These are phyloP conservation scores for Steatornis caripensis DNA, from an alignment of 2,113 vertebrate species.

Conservation along the genomic window DNA sequence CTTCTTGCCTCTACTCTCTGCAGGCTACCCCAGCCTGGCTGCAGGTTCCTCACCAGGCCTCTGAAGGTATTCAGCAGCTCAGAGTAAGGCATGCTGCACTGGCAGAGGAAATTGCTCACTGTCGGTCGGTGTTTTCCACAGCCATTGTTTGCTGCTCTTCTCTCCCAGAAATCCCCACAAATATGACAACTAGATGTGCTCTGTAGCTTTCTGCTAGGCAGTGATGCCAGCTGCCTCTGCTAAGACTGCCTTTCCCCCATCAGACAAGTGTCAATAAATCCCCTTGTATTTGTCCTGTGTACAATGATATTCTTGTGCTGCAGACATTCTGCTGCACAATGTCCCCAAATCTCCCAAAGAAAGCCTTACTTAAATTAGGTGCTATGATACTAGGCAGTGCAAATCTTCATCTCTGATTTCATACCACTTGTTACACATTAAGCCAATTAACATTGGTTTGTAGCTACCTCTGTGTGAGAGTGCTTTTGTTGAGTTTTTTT, in stretches of 20 bases:
- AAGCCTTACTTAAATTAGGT: neutral
- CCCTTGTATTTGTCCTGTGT: conserved; percentile 36
- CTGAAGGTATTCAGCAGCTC: neutral
- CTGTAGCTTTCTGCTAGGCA: neutral
- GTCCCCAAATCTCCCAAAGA: neutral
- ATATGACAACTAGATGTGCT: neutral
- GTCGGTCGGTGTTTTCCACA: neutral
- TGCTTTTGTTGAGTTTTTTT: neutral
- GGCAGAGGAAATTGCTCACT: neutral
- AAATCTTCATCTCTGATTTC: neutral
- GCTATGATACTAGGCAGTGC: neutral
- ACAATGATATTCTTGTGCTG: conserved; percentile 57
- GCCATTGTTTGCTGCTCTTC: neutral
- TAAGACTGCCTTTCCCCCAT: neutral
- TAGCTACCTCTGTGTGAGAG: neutral
- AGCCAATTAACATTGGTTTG: neutral
- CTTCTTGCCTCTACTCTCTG: neutral
- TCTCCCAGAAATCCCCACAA: neutral
- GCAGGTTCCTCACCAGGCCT: neutral
- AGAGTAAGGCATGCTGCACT: neutral
- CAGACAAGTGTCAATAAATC: conserved; percentile 16
- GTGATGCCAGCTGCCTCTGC: neutral
- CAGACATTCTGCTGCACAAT: neutral
- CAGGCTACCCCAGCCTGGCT: neutral
- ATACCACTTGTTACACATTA: neutral